Evolutionary conservation across 2,888 invertebrate genomes (phyloP), one percentile per base, ranked within the genome.

Genomic region (Epistrophe grossulariae): DNA sequence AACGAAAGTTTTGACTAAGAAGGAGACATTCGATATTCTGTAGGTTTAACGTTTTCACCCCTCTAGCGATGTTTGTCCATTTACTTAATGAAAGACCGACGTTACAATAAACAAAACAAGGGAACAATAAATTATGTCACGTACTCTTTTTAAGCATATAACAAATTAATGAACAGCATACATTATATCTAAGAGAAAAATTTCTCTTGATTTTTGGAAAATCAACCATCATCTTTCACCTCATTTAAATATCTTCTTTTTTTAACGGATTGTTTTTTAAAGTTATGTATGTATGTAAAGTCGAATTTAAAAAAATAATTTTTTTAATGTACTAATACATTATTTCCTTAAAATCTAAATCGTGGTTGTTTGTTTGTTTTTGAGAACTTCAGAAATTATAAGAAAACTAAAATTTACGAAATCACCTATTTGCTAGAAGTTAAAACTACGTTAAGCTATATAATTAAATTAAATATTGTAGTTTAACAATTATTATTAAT

Each of bases 291-390:
- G n/a, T n/a, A n/a, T n/a, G 50, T 64, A n/a, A 40, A 68, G 3
- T 83, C 31, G 15, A 38, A 62, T 64, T 55, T 7, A 55, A 28
- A 68, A 74, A 60, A 52, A 60, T 68, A 71, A n/a, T 45, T 24
- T 64, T 62, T 48, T 57, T 48, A 55, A 77, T 64, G 50, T 59
- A 45, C 17, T 82, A 24, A 59, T 59, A 78, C 31, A 73, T 59
- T 77, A 9, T 40, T 52, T 73, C n/a, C 72, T 78, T 78, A 82
- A n/a, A 62, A 64, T 71, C 62, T 81, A 81, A 64, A 45, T 70
- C 55, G 55, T 76, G n/a, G 40, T 62, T 60, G 38, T 60, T 60
- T 68, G 17, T 35, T 68, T 66, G 15, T 45, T 70, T 50, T 70
- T 70, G 38, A 77, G 35, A 57, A 50, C 45, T 57, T 64, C 40